Evolutionary conservation across 2,888 invertebrate genomes (phyloP).

Genomic region (Ypsolopha scabrella): DNA sequence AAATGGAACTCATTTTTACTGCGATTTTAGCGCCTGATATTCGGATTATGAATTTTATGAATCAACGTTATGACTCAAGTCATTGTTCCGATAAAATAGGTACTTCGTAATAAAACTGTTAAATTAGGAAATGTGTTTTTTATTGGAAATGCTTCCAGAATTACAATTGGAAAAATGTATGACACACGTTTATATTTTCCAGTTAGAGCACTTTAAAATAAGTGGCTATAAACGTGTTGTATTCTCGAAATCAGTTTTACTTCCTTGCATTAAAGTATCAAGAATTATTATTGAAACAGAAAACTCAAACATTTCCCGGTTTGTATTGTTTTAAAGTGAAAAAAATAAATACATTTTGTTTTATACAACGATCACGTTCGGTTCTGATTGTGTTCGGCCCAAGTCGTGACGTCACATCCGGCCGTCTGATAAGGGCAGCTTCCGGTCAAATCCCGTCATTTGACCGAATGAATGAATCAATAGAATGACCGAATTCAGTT

Average conservation of each 20-base stretch:
- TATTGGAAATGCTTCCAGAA: slow-evolving; percentile 57
- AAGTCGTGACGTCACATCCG: slow-evolving; percentile 57
- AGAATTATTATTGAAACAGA: slow-evolving; percentile 1
- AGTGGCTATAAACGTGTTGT: neutral
- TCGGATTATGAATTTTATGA: slow-evolving; percentile 38
- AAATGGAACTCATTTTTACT: neutral
- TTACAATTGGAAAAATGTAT: slow-evolving; percentile 51
- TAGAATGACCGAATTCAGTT: neutral
- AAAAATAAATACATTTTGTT: slow-evolving; percentile 37
- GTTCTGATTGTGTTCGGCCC: slow-evolving; percentile 35
- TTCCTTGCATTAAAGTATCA: neutral
- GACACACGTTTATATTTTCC: slow-evolving; percentile 49
- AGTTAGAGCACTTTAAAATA: slow-evolving; percentile 46
- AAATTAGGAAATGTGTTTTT: slow-evolving; percentile 68
- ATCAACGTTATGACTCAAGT: slow-evolving; percentile 59
- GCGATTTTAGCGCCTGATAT: slow-evolving; percentile 8
- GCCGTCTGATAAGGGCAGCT: slow-evolving; percentile 57
- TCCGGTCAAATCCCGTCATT: slow-evolving; percentile 49
- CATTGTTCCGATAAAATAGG: slow-evolving; percentile 53
- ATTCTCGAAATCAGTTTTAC: neutral
- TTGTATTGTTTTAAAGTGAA: slow-evolving; percentile 47
- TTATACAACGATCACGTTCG: slow-evolving; percentile 64
- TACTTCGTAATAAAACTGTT: slow-evolving; percentile 41
- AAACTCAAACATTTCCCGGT: slow-evolving; percentile 43
- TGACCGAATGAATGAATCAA: slow-evolving; percentile 22